Percentiles rank a stretch among this genome's conserved stretches.
phyloP scores from a whole-genome alignment of 35 echinoderm and acorn worm species.

The Strongylocentrotus purpuratus region DNA sequence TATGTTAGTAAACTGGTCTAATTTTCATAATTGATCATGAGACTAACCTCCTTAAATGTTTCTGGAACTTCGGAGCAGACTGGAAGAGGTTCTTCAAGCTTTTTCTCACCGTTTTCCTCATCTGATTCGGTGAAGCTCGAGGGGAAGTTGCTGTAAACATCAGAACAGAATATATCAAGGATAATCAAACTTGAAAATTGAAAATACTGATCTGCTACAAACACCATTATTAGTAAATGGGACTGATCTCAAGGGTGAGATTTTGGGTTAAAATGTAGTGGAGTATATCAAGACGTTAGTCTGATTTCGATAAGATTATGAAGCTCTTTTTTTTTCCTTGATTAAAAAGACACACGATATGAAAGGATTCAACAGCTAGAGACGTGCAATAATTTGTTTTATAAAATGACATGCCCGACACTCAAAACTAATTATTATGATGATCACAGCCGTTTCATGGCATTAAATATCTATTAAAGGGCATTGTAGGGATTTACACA shows the following conservation, averaged over 20 bases:
- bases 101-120: slow-evolving; percentile 92
- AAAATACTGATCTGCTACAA: background rate
- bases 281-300: too few species aligned
- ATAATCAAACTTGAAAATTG: background rate
- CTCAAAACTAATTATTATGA: too few species aligned
- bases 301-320: too few species aligned
- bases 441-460: too few species aligned
- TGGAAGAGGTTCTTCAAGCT: slow-evolving; percentile 99
- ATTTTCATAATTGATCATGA: too few species aligned
- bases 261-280: too few species aligned
- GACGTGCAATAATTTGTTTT: too few species aligned
- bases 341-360: background rate
- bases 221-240: background rate
- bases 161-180: background rate
- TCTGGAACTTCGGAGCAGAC: slow-evolving; percentile 99
- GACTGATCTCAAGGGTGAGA: background rate
- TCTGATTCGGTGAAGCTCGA: slow-evolving; percentile 91
- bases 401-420: too few species aligned
- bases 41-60: slow-evolving; percentile 85
- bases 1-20: too few species aligned
- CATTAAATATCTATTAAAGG: too few species aligned
- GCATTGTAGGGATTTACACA: too few species aligned
- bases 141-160: slow-evolving; percentile 87
- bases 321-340: background rate
- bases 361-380: too few species aligned